These are phyloP conservation scores for Nycticorax nycticorax DNA, from an alignment of 2,113 vertebrate genomes.

Conservation along the genomic window DNA sequence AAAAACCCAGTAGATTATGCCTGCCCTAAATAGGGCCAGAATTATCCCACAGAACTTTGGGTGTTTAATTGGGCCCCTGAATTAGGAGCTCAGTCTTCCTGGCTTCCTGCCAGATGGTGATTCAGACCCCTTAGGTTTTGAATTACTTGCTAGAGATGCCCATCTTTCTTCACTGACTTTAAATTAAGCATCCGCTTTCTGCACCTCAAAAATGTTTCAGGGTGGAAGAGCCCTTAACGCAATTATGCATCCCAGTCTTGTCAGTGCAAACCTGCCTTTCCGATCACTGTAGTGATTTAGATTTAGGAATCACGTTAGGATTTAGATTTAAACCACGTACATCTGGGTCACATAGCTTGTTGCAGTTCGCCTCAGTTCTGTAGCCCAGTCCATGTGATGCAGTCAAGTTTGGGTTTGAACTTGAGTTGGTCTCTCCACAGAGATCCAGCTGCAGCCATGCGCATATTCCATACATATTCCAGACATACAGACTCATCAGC, in stretches of 20 bases:
- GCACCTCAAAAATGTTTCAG: background rate
- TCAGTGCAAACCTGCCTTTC: background rate
- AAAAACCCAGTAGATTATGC: fast-evolving
- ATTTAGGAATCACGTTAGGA: background rate
- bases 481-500: background rate
- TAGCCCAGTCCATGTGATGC: background rate
- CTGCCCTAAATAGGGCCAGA: background rate
- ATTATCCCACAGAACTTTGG: background rate
- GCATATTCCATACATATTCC: background rate
- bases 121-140: background rate
- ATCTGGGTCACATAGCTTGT: fast-evolving
- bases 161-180: background rate
- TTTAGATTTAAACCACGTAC: background rate
- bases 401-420: background rate
- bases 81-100: background rate
- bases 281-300: background rate
- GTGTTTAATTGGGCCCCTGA: background rate
- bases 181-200: background rate
- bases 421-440: background rate
- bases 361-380: background rate
- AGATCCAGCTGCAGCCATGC: background rate
- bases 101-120: background rate
- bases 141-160: background rate
- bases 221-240: background rate
- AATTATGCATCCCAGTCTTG: background rate